phyloP scores from a whole-genome alignment of 2,888 invertebrate species.

The Zootermopsis nevadensis region DNA sequence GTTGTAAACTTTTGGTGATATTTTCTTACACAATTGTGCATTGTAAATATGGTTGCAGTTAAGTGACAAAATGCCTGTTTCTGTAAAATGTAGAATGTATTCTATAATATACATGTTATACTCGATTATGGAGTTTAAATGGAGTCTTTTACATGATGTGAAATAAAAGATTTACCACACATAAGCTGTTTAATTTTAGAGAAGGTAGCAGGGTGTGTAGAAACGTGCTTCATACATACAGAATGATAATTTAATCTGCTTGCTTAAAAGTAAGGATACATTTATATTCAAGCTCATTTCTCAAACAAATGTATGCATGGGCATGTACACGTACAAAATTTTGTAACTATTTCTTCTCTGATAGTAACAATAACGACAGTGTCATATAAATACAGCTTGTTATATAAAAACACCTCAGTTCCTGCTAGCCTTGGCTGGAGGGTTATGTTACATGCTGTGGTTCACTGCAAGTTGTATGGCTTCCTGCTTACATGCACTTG shows the following conservation, averaged over 20 bases:
- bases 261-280: no score
- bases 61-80: slow-evolving; percentile 53
- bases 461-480: background rate
- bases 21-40: slow-evolving; percentile 55
- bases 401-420: background rate
- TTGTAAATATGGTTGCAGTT: slow-evolving; percentile 53
- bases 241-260: no score
- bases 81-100: slow-evolving; percentile 54
- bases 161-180: slow-evolving; percentile 51
- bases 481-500: background rate
- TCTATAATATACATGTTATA: slow-evolving; percentile 55
- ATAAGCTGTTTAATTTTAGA: no score
- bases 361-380: background rate
- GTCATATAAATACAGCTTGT: background rate
- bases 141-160: slow-evolving; percentile 54
- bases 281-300: no score
- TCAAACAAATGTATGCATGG: no score
- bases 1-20: slow-evolving; percentile 52
- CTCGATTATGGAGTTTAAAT: slow-evolving; percentile 54
- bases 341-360: no score
- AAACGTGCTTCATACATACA: no score
- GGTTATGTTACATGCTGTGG: background rate
- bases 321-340: no score
- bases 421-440: slow-evolving; percentile 1
- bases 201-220: no score